Conservation (phyloP, 2,113 vertebrate genomes). For the Misgurnus anguillicaudatus region DNA sequence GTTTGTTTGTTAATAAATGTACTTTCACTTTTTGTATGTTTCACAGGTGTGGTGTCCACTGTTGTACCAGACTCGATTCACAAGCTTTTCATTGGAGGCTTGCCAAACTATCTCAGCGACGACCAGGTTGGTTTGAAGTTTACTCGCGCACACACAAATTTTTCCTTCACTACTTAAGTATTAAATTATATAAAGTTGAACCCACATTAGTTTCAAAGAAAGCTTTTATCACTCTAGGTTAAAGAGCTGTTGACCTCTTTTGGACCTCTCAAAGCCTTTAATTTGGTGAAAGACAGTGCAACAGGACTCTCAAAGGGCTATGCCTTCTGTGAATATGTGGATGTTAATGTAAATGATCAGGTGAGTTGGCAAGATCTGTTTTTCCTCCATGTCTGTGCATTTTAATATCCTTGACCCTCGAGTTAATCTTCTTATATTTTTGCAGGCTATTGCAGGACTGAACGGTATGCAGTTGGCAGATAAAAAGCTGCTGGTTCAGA, state of each 20-base stretch:
- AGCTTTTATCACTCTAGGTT: constrained; percentile 69
- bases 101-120: constrained; percentile 92
- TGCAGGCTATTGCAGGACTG: constrained; percentile 87
- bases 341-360: constrained; percentile 93
- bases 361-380: constrained; percentile 58
- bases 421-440: neutral
- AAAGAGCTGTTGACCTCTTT: constrained; percentile 92
- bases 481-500: constrained; percentile 92
- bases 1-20: neutral
- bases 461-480: constrained; percentile 94
- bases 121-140: constrained; percentile 81
- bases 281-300: constrained; percentile 92
- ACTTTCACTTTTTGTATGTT: neutral
- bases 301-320: constrained; percentile 93
- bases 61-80: constrained; percentile 93
- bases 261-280: constrained; percentile 91
- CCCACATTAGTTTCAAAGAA: too few species aligned
- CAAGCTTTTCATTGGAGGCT: constrained; percentile 89
- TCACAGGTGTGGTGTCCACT: constrained; percentile 88
- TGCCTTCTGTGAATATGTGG: constrained; percentile 94
- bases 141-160: too few species aligned
- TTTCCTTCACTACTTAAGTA: too few species aligned
- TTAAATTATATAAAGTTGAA: too few species aligned
- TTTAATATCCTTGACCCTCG: neutral
- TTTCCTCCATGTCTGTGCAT: neutral